Evolutionary conservation across 2,888 invertebrate genomes (phyloP), one percentile per base, ranked within the genome.

Genomic region (Athalia cordata): DNA sequence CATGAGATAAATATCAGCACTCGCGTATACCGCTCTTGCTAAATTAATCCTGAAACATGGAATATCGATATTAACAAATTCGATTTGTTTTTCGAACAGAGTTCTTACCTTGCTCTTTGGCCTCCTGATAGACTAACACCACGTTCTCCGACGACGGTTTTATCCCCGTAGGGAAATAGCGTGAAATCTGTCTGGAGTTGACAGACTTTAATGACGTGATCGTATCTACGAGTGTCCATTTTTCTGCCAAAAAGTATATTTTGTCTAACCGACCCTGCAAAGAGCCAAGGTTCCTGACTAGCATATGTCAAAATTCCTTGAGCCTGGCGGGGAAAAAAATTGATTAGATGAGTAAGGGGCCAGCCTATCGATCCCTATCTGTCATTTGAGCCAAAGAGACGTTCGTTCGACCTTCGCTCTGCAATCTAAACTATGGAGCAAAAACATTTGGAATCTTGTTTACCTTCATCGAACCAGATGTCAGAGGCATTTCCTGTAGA

Each of bases 191-290:
- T 90, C 86, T 94, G 94, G 80, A 96, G 92, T 11, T 95, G 94
- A 87, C 95, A 95, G 2, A 93, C 94, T 77, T 93, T 93, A 2
- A 97, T 91, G 57, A 94, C 94, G 79, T 93, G 91, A 88, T 92
- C 95, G 89, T 92, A 95, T 15, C 93, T 92, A 49, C 93, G 92
- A 45, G 93, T 92, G 84, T 95, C 95, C 94, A 93, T 95, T 81
- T 93, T 92, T 85, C 93, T 93, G 0, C 98, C 98, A 90, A 99
- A 99, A 1, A 98, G 90, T 81, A 99, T 97, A 89, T 99, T 99
- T 86, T 98, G 97, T 9, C 96, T 92, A 0, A 99, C 95, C 80
- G 96, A 96, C 86, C 94, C 95, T 76, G 94, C 94, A 86, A 95
- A 96, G 0, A 96, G 89, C 97, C 98, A 98, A 0, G 98, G 95